phyloP scores from a whole-genome alignment of 2,113 vertebrate genomes.

The Arizona elegans region DNA sequence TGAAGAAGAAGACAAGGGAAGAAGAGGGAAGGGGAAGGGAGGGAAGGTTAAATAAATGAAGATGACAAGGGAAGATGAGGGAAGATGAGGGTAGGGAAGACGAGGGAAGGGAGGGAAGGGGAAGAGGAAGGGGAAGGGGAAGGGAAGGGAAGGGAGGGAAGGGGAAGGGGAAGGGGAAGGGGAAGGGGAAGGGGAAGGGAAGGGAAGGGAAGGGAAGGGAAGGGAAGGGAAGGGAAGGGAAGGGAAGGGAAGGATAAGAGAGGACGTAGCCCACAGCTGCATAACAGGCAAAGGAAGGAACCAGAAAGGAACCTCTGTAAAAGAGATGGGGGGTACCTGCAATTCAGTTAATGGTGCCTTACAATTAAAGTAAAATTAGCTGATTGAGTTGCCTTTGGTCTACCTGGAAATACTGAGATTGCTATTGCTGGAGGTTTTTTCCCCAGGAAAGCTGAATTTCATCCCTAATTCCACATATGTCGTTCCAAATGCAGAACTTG shows the following conservation, averaged over 20 bases:
- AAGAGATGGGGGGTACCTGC: background rate
- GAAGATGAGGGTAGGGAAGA: no score
- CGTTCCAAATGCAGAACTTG: conserved; percentile 34
- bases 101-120: no score
- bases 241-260: background rate
- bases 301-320: background rate
- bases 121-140: no score
- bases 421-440: background rate
- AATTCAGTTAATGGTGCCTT: background rate
- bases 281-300: background rate
- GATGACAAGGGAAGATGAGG: no score
- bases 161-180: no score
- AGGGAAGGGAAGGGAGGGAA: no score
- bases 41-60: no score
- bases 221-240: no score
- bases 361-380: background rate
- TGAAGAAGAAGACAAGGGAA: no score
- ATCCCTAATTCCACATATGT: conserved; percentile 33
- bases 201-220: no score
- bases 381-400: background rate
- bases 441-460: background rate
- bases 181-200: no score
- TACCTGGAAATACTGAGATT: background rate
- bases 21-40: no score
- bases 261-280: background rate